Evolutionary conservation across 2,888 invertebrate species (phyloP).

Genomic region (Pseudolycoriella hygida): DNA sequence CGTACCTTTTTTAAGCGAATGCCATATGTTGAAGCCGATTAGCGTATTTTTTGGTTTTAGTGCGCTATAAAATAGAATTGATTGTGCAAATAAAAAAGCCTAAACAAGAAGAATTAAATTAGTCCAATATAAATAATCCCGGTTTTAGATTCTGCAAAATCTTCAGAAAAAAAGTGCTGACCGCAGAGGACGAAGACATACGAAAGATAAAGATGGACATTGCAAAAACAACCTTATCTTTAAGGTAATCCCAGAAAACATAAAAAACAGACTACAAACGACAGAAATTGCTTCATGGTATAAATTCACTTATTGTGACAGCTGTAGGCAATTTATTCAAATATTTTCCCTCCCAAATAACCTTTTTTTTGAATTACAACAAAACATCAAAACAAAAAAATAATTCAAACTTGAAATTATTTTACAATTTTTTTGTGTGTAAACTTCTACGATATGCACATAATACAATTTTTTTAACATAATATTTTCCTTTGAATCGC

Average conservation of each 20-base stretch:
- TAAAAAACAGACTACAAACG: background rate
- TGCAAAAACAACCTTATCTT: constrained; percentile 97
- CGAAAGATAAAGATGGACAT: constrained; percentile 86
- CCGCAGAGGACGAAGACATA: constrained; percentile 91
- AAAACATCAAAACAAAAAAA: too few relatives aligned
- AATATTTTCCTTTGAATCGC: too few relatives aligned
- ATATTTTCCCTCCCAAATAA: too few relatives aligned
- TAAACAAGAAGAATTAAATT: background rate
- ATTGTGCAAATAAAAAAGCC: background rate
- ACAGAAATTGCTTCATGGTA: too few relatives aligned
- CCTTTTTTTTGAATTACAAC: too few relatives aligned
- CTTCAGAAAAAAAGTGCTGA: constrained; percentile 97
- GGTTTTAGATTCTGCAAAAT: constrained; percentile 96
- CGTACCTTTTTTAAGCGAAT: background rate
- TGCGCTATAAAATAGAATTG: background rate
- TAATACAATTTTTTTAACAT: too few relatives aligned
- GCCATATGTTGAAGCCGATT: too few relatives aligned
- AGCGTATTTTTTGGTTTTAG: background rate
- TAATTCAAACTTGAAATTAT: too few relatives aligned
- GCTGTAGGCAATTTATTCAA: too few relatives aligned
- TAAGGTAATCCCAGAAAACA: constrained; percentile 53
- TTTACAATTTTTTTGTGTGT: too few relatives aligned
- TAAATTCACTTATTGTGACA: too few relatives aligned
- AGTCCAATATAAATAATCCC: background rate
- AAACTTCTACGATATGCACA: too few relatives aligned